Conservation (phyloP, 2,113 vertebrate species). For the Etheostoma cragini region DNA sequence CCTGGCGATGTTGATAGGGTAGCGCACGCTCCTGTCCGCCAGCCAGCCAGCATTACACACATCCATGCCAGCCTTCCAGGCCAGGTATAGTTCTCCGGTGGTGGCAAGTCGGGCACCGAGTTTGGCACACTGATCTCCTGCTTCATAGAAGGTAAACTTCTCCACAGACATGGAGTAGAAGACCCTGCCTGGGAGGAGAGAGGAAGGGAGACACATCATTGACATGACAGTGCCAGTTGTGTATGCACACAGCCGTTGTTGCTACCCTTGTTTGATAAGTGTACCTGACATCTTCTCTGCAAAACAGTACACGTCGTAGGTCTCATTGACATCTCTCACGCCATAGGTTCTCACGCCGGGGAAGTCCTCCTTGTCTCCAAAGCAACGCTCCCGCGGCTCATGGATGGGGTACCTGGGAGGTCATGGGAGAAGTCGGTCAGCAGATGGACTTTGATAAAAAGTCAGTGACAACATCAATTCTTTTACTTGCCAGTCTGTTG, state of each 20-base stretch:
- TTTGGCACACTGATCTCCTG: conserved; percentile 88
- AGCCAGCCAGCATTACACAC: conserved; percentile 96
- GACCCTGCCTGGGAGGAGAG: conserved; percentile 88
- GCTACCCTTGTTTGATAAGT: background rate
- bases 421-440: conserved; percentile 16
- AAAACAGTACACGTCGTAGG: conserved; percentile 97
- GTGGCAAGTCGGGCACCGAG: conserved; percentile 91
- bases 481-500: background rate
- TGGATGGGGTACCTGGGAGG: conserved; percentile 93
- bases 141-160: conserved; percentile 94
- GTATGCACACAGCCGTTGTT: background rate
- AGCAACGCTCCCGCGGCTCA: conserved; percentile 92
- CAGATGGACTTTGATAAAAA: background rate
- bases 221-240: conserved; percentile 1
- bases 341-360: conserved; percentile 97
- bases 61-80: conserved; percentile 96
- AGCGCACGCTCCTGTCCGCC: conserved; percentile 93
- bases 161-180: conserved; percentile 90
- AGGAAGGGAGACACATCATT: background rate
- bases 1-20: conserved; percentile 92
- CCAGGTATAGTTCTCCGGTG: conserved; percentile 94
- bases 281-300: conserved; percentile 96
- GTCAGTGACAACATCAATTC: background rate
- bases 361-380: conserved; percentile 93
- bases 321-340: conserved; percentile 93